These are phyloP conservation scores for Epiblema foenella DNA, from an alignment of 2,888 invertebrate genomes.

Conservation along the genomic window DNA sequence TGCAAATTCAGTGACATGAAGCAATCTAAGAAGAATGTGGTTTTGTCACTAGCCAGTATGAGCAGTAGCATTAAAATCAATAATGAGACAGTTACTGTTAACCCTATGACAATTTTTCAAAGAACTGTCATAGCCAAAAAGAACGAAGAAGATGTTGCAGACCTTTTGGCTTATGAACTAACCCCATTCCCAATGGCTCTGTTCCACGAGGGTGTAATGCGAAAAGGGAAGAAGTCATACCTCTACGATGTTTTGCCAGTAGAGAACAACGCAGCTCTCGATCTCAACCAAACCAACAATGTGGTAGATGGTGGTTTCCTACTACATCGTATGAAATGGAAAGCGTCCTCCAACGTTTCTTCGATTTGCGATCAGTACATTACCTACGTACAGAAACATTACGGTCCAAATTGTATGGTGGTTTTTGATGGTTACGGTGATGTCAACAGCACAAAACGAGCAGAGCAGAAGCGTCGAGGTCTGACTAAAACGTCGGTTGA, in stretches of 20 bases:
- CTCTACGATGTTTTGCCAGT: slow-evolving; percentile 44
- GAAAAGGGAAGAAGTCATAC: slow-evolving; percentile 43
- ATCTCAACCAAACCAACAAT: slow-evolving; percentile 11
- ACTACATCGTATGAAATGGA: neutral
- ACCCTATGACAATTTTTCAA: slow-evolving; percentile 46
- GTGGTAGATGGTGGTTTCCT: slow-evolving; percentile 3
- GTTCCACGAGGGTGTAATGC: slow-evolving; percentile 40
- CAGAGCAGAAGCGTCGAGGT: no score
- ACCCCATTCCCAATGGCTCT: slow-evolving; percentile 43
- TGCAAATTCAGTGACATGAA: neutral
- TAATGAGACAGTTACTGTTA: slow-evolving; percentile 41
- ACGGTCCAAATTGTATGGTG: no score
- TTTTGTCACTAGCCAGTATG: slow-evolving; percentile 44
- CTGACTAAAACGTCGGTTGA: no score
- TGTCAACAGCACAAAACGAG: no score
- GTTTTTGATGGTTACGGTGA: no score
- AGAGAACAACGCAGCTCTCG: slow-evolving; percentile 39
- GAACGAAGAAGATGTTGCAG: slow-evolving; percentile 44
- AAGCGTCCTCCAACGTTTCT: neutral
- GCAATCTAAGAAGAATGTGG: slow-evolving; percentile 33
- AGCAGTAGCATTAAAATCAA: slow-evolving; percentile 36
- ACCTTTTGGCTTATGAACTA: slow-evolving; percentile 47
- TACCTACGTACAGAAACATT: no score
- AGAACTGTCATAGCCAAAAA: slow-evolving; percentile 44
- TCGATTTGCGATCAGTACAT: neutral